These are phyloP conservation scores for Hirtodrosophila duncani DNA, from an alignment of 2,888 invertebrate species.

Conservation along the genomic window DNA sequence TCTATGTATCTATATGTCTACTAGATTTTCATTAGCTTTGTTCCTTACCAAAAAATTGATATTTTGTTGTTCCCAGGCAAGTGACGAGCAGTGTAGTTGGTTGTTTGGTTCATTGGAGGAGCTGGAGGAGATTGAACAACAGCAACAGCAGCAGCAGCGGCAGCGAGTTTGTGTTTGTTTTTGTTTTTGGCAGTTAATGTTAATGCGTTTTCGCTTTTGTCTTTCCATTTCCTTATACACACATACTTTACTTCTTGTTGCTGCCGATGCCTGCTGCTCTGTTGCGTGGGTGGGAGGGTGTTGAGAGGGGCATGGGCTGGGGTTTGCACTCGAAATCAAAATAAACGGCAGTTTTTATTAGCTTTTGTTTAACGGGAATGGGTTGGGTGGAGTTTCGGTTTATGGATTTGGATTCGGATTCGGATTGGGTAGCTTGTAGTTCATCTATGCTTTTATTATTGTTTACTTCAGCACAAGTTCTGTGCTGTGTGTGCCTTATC, in stretches of 20 bases:
- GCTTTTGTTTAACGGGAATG: constrained; percentile 38
- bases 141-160: constrained; percentile 1
- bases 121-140: too few relatives aligned
- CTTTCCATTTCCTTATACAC: constrained; percentile 28
- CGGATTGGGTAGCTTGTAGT: too few relatives aligned
- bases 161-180: constrained; percentile 38
- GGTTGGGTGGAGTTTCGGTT: too few relatives aligned
- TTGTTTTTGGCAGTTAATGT: constrained; percentile 63
- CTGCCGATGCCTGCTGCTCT: not conserved
- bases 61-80: too few relatives aligned
- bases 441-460: constrained; percentile 47
- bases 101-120: too few relatives aligned
- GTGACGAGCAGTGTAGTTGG: too few relatives aligned
- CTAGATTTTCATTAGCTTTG: too few relatives aligned
- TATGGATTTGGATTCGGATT: too few relatives aligned
- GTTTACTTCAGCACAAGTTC: constrained; percentile 52
- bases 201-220: constrained; percentile 61
- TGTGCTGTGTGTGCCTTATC: constrained; percentile 57
- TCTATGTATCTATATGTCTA: too few relatives aligned
- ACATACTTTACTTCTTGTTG: too few relatives aligned
- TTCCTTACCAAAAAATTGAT: too few relatives aligned
- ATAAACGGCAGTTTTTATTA: constrained; percentile 42
- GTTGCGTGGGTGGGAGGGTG: constrained; percentile 5
- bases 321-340: constrained; percentile 5
- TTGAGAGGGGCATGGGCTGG: not conserved